phyloP scores from a whole-genome alignment of 1,140 invertebrate species.

The Scylla paramamosain region DNA sequence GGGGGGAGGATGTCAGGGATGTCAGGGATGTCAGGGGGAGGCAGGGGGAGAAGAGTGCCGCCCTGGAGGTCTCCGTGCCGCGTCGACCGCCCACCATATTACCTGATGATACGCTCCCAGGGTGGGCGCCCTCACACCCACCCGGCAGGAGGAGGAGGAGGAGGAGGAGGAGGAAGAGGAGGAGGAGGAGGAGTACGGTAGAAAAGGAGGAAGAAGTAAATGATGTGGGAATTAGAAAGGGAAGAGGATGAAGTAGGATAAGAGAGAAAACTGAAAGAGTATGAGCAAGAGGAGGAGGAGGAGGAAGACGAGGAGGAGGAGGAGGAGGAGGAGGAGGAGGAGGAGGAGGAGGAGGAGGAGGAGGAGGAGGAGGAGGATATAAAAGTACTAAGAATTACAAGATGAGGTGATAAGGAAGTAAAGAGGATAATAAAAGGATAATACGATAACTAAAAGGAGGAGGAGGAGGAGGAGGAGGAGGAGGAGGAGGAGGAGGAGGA shows the following conservation, averaged over 20 bases:
- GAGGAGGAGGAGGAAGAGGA: not conserved
- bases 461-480: not conserved
- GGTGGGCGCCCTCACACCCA: too few species aligned
- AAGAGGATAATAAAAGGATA: too few species aligned
- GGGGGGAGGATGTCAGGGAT: not conserved
- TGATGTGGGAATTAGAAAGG: not conserved
- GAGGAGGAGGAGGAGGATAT: too few species aligned
- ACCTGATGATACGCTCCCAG: too few species aligned
- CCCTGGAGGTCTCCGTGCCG: too few species aligned
- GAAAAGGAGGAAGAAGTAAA: not conserved
- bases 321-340: not conserved
- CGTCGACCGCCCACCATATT: too few species aligned
- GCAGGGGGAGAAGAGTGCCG: not conserved
- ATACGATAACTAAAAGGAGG: not conserved
- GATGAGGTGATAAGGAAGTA: too few species aligned
- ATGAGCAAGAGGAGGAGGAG: not conserved
- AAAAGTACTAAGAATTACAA: too few species aligned
- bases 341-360: not conserved
- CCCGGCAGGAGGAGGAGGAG: not conserved
- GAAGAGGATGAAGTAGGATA: not conserved
- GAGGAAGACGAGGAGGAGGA: not conserved
- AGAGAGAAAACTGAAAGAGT: not conserved
- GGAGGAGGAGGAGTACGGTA: not conserved
- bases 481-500: not conserved
- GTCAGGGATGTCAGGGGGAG: not conserved